Evolutionary conservation across 2,113 vertebrate species (phyloP), one percentile per base, ranked within the genome.

Genomic region (Gulo gulo): DNA sequence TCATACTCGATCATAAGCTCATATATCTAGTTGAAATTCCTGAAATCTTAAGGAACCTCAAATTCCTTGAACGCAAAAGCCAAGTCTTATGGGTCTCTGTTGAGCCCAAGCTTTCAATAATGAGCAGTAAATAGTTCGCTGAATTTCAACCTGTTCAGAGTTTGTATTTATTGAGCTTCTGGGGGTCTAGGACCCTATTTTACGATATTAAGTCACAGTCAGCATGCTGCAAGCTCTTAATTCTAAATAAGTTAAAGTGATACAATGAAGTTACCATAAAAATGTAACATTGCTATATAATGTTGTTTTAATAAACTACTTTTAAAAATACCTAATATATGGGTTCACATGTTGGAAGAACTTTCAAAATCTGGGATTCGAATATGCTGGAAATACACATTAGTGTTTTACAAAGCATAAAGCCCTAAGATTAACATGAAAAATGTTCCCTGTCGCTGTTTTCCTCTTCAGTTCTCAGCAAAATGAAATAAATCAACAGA

Each of bases 161-260:
- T 78, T 83, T 96, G 36, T 4, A 15, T 16, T 93, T 94, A 69
- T 1, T 78, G 16, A 45, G n/a, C 4, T 82, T 90, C 57, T 61
- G 31, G 47, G 34, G 7, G 26, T 36, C 45, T 59, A 24, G 42
- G 26, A 55, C 4, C 7, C 61, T 57, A 57, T 88, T 85, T 91
- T 86, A 34, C 52, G 52, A 96, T 57, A 39, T 74, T 79, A 84
- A 59, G 29, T 47, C 39, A 83, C 24, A 80, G 2, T 81, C n/a
- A 52, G 34, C 34, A 61, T 50, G 20, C 39, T 83, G 6, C 2
- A 85, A 73, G 10, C 15, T 96, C 86, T 84, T 81, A 81, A 83
- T 76, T 81, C 93, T 83, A 95, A 95, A 76, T 50, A 92, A 95
- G 50, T 78, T 94, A 80, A 94, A 95, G 76, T 91, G 82, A 86